Conservation (phyloP, 2,113 vertebrate species). For the Nipponia nippon region DNA sequence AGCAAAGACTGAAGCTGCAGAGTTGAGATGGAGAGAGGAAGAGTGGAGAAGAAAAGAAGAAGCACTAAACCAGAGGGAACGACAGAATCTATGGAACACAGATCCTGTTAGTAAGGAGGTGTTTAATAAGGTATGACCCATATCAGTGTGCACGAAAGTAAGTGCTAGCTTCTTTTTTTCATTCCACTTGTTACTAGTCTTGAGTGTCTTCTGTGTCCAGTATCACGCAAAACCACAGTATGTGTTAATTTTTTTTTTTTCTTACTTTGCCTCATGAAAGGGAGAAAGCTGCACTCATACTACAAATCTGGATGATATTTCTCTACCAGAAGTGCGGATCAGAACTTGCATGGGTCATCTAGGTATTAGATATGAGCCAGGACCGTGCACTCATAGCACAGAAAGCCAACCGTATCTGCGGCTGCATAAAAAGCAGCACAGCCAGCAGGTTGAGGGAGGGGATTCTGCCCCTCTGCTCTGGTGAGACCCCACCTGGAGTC, state of each 20-base stretch:
- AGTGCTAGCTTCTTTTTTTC: background rate
- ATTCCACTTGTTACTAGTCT: background rate
- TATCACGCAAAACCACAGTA: background rate
- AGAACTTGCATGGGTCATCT: background rate
- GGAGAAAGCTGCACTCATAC: background rate
- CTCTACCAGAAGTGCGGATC: background rate
- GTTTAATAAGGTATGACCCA: conserved; percentile 88
- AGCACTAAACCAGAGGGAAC: conserved; percentile 81
- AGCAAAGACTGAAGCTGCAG: conserved; percentile 78
- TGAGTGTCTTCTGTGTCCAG: background rate
- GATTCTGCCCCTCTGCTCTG: background rate
- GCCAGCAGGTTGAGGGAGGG: background rate
- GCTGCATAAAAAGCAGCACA: fast-evolving
- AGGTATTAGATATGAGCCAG: background rate
- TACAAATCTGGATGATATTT: background rate
- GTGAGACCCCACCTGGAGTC: background rate
- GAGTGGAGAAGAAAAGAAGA: conserved; percentile 96
- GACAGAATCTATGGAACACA: conserved; percentile 78
- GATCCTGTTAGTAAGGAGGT: conserved; percentile 85
- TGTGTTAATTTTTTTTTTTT: background rate
- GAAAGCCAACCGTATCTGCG: fast-evolving
- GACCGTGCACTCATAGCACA: background rate
- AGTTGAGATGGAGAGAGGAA: conserved; percentile 85
- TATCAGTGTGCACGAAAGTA: background rate
- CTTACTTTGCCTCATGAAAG: background rate